Base-by-base conservation (phyloP, 2,113 vertebrate genomes). In the Chelonoidis abingdonii region DNA sequence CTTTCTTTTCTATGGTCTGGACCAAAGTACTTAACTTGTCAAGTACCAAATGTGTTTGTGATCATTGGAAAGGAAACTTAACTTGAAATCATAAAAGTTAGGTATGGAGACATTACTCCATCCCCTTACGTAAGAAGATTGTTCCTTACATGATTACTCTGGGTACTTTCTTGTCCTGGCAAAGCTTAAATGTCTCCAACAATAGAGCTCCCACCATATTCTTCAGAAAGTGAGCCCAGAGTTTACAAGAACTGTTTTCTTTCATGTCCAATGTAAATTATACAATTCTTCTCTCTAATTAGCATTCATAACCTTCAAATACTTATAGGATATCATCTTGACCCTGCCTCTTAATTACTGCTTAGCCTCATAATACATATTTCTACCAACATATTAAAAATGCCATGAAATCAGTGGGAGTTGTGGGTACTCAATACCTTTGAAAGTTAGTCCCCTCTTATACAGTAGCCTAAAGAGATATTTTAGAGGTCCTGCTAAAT, bases 331-430 rank as follows among this genome's bases (percentile, higher is more conserved):
- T 95, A 52, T 89, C 83, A 87, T 89, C 78, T 94, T 93, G 82
- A 29, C 31, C 75, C 1, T 54, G 69, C 53, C 85, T 93, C 54
- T 93, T 81, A 92, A 35, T 27, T n/a, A 83, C 92, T 44, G 59
- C 84, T 95, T 97, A 92, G 95, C 84, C 53, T 88, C 88, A 93
- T 97, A 83, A 44, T 72, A n/a, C 38, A 95, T 91, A 83, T 69
- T 50, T 84, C 84, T 52, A 24, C 16, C 13, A 21, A 5, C 0
- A 29, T 35, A 92, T 22, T 72, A 38, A 35, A 38, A 65, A 62
- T 12, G 4, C 24, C 0, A 9, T 53, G 2, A 93, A 92, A 81
- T 92, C 88, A 94, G 87, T 84, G 69, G 47, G 29, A 41, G 50
- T 76, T 38, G 29, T 13, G 11, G 10, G 10, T 88, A 87, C 88